Conservation (phyloP, 92 coral and sea anemone genomes). For the Metridium senile region DNA sequence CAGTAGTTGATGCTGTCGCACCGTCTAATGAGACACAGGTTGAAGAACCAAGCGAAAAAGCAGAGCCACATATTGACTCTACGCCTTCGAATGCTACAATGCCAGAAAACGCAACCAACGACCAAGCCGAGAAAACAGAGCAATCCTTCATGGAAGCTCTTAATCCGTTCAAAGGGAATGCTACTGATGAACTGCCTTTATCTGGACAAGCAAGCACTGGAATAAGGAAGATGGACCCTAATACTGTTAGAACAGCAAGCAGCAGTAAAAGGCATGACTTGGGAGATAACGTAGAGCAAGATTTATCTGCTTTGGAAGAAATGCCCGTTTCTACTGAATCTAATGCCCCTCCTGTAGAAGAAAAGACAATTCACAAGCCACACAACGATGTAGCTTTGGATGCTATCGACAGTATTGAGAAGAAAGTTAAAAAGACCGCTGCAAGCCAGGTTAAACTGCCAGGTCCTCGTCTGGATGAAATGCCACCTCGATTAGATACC, state of each 20-base stretch:
- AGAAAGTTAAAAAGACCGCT: background rate
- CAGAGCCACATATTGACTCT: background rate
- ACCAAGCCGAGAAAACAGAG: background rate
- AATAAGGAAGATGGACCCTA: background rate
- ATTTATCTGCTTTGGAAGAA: conserved; percentile 1
- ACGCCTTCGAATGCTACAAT: background rate
- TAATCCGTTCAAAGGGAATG: background rate
- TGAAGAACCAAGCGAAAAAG: conserved; percentile 20
- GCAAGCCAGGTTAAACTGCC: conserved; percentile 1
- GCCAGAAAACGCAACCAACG: conserved; percentile 3
- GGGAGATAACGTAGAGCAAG: conserved; percentile 21
- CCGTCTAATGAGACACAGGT: conserved; percentile 7
- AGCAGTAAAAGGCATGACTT: conserved; percentile 24
- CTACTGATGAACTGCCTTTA: background rate
- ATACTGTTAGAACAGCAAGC: background rate
- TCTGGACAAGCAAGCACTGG: conserved; percentile 4
- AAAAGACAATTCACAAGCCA: background rate
- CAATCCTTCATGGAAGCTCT: background rate
- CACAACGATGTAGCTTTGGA: background rate
- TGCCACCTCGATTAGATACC: background rate
- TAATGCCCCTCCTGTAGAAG: conserved; percentile 17
- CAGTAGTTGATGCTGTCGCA: conserved; percentile 3
- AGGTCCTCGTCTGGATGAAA: background rate
- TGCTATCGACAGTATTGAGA: conserved; percentile 6
- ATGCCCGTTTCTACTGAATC: background rate